These are phyloP conservation scores for Gavialis gangeticus DNA, from an alignment of 2,113 vertebrate species.

Conservation along the genomic window DNA sequence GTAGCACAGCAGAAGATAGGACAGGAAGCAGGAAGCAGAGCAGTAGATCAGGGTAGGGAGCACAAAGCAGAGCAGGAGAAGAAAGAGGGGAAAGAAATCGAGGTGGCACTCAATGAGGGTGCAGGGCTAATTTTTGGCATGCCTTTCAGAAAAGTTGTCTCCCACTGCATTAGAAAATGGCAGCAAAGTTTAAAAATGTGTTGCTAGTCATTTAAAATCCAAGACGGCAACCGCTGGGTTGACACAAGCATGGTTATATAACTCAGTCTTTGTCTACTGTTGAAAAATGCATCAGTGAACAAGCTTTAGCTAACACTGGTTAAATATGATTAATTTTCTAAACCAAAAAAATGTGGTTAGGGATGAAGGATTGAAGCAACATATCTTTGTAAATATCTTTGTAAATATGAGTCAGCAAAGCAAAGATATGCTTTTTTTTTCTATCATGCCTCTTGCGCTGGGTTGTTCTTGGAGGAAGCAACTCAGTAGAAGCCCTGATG, in stretches of 20 bases:
- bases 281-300: slow-evolving; percentile 1
- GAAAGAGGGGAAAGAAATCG: too few species aligned
- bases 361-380: neutral
- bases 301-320: neutral
- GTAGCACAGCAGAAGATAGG: too few species aligned
- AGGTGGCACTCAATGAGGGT: too few species aligned
- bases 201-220: neutral
- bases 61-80: too few species aligned
- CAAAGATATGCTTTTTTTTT: neutral
- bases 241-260: neutral
- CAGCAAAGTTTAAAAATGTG: neutral
- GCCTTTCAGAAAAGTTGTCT: too few species aligned
- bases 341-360: neutral
- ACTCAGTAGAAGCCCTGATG: neutral
- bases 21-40: too few species aligned
- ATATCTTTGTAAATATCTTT: neutral
- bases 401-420: neutral
- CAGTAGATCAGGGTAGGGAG: too few species aligned
- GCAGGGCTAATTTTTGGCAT: too few species aligned
- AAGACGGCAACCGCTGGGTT: neutral
- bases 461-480: neutral
- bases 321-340: neutral
- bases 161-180: neutral
- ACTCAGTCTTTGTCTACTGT: neutral
- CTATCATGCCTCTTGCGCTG: neutral